phyloP scores from a whole-genome alignment of 2,113 vertebrate genomes.

The Dasyurus viverrinus region DNA sequence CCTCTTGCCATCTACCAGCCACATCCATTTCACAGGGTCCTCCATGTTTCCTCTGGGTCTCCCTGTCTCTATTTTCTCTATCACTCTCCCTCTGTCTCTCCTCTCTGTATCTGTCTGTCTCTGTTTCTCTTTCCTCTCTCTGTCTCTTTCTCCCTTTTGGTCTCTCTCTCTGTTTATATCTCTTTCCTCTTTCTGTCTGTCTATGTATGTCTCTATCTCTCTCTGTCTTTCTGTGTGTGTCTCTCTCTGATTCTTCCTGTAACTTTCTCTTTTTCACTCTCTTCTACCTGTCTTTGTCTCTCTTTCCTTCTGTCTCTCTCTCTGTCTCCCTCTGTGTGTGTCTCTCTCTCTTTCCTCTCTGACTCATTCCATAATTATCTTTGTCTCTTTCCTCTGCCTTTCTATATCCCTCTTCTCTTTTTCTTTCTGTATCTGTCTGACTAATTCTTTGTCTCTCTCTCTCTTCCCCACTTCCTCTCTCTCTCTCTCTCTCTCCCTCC shows the following conservation, averaged over 20 bases:
- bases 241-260: background rate
- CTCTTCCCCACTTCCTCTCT: background rate
- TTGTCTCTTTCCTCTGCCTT: no score
- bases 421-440: background rate
- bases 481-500: background rate
- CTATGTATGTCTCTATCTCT: background rate
- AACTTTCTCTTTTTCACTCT: no score
- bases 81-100: background rate
- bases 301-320: background rate
- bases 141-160: background rate
- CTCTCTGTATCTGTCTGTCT: background rate
- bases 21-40: background rate
- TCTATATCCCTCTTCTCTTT: background rate
- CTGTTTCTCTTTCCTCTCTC: background rate
- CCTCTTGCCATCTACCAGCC: background rate
- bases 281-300: no score
- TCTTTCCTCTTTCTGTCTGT: background rate
- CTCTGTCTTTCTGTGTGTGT: background rate
- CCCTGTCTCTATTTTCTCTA: background rate
- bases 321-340: background rate
- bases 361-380: no score
- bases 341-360: background rate
- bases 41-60: background rate
- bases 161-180: no score
- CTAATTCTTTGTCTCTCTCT: background rate